Conservation (phyloP, 2,797 vertebrate species). For the Gallirallus australis region DNA sequence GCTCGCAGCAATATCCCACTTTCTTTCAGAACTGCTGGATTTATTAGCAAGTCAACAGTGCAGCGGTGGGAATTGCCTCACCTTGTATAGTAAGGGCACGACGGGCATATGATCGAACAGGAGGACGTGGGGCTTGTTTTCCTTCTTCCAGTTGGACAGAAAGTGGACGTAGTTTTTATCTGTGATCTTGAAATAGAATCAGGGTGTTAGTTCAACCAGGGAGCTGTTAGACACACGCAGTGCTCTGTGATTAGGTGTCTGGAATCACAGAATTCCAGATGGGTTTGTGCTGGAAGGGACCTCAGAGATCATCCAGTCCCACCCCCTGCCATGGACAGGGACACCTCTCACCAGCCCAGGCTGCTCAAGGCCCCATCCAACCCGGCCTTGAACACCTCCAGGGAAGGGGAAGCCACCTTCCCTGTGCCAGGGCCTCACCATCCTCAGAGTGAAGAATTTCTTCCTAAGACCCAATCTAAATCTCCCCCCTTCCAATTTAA, state of each 20-base stretch:
- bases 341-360: no score
- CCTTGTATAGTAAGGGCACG: constrained; percentile 92
- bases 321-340: no score
- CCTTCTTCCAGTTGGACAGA: constrained; percentile 91
- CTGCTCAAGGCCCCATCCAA: no score
- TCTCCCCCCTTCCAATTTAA: no score
- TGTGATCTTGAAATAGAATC: constrained; percentile 84
- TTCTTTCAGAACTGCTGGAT: not conserved
- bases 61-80: constrained; percentile 27
- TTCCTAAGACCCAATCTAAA: no score
- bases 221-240: rapidly evolving
- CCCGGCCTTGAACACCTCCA: no score
- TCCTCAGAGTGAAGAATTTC: no score
- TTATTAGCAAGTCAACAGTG: rapidly evolving
- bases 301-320: no score
- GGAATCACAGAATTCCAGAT: not conserved
- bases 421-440: no score
- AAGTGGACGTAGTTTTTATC: constrained; percentile 90
- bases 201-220: not conserved
- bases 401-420: no score
- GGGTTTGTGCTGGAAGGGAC: no score
- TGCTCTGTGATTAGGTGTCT: not conserved
- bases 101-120: constrained; percentile 92
- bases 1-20: rapidly evolving
- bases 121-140: constrained; percentile 94